Evolutionary conservation across 2,888 invertebrate genomes (phyloP).

Genomic region (Drosophila mettleri): DNA sequence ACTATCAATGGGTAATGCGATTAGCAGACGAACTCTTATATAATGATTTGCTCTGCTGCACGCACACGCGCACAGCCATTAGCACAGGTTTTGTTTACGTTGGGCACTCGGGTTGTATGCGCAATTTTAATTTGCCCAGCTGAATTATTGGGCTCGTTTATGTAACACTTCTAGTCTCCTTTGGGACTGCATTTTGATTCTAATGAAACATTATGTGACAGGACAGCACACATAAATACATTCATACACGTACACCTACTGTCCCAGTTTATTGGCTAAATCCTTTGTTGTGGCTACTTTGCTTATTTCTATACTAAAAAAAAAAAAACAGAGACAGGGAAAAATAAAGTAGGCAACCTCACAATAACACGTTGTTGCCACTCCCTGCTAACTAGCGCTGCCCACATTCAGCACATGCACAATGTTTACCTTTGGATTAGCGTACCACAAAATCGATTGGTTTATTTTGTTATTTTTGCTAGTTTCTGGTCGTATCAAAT

Average conservation of each 20-base stretch:
- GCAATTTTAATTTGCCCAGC: constrained; percentile 66
- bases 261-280: constrained; percentile 58
- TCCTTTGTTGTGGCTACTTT: constrained; percentile 69
- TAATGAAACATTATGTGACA: constrained; percentile 77
- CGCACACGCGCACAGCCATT: constrained; percentile 7
- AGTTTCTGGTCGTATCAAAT: constrained; percentile 48
- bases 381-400: background rate
- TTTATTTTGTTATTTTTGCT: constrained; percentile 22
- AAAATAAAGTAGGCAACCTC: constrained; percentile 14
- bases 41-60: constrained; percentile 15
- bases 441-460: constrained; percentile 48
- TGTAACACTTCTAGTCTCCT: constrained; percentile 55
- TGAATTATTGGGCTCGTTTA: constrained; percentile 73
- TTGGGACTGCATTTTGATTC: constrained; percentile 53
- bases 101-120: constrained; percentile 47
- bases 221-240: constrained; percentile 22
- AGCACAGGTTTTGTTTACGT: constrained; percentile 27
- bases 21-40: constrained; percentile 41
- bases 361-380: constrained; percentile 34
- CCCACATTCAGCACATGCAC: constrained; percentile 14
- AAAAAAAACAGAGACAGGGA: too few species aligned
- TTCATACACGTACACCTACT: background rate
- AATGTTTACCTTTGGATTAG: constrained; percentile 58
- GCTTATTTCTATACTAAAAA: constrained; percentile 39
- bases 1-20: constrained; percentile 77